Percentiles rank a stretch among this genome's conserved stretches.
These are phyloP conservation scores for Mythimna loreyi DNA, from an alignment of 2,888 invertebrate species.

Conservation along the genomic window DNA sequence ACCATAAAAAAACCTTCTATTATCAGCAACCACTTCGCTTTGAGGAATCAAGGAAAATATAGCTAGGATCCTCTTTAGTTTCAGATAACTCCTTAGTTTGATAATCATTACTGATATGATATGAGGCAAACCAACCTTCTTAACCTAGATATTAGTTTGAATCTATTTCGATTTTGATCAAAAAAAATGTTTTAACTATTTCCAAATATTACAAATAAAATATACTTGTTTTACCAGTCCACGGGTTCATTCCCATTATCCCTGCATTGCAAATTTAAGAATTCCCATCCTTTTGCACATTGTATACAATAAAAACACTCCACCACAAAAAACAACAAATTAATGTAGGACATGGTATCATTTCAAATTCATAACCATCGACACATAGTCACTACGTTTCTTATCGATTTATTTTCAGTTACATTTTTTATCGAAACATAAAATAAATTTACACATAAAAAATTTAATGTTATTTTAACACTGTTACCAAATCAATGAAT, in stretches of 20 bases:
- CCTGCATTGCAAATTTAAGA: conserved; percentile 74
- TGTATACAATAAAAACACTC: conserved; percentile 34
- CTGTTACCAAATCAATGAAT: conserved; percentile 12
- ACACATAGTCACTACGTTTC: conserved; percentile 6
- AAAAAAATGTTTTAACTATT: not conserved
- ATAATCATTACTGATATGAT: too few species aligned
- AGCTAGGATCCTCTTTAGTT: not conserved
- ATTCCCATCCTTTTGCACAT: conserved; percentile 65
- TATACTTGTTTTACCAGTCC: conserved; percentile 76
- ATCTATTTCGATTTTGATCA: not conserved
- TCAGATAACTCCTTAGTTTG: too few species aligned
- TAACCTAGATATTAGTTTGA: not conserved
- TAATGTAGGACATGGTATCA: conserved; percentile 35
- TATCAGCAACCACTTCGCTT: too few species aligned
- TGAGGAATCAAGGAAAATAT: not conserved
- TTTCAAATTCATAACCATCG: conserved; percentile 10
- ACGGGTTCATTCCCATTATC: conserved; percentile 75
- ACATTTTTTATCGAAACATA: conserved; percentile 33
- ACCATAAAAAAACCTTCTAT: too few species aligned
- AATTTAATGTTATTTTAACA: not conserved
- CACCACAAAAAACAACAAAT: conserved; percentile 45
- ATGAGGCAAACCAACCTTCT: too few species aligned
- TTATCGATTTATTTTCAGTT: conserved; percentile 44
- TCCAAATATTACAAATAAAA: conserved; percentile 4
- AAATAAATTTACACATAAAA: conserved; percentile 19